Conservation (phyloP, 1,140 invertebrate genomes). For the Lepidostoma basale region DNA sequence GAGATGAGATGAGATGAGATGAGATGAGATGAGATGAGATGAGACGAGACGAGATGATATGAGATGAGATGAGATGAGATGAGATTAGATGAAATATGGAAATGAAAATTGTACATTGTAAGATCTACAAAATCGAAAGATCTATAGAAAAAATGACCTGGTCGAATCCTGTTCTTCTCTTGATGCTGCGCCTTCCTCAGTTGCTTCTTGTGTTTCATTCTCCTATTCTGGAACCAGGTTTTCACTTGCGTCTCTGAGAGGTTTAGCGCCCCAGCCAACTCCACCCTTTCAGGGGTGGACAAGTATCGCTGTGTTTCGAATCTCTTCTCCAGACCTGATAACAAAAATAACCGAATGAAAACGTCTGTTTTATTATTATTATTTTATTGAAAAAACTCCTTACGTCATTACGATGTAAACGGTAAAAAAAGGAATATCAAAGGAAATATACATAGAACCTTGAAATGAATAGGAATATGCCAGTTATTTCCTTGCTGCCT, state of each 20-base stretch:
- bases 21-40: not conserved
- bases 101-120: no score
- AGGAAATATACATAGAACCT: no score
- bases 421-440: no score
- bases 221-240: slow-evolving; percentile 96
- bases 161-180: slow-evolving; percentile 39
- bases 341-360: not conserved
- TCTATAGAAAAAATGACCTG: no score
- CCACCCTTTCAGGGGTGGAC: slow-evolving; percentile 94
- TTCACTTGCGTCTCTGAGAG: slow-evolving; percentile 98
- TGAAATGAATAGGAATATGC: no score
- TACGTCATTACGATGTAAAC: no score
- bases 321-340: slow-evolving; percentile 86
- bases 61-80: not conserved
- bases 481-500: no score
- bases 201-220: slow-evolving; percentile 98
- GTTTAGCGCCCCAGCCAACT: slow-evolving; percentile 88
- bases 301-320: slow-evolving; percentile 97
- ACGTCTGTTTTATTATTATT: no score
- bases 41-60: not conserved
- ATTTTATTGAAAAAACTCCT: no score
- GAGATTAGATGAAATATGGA: no score
- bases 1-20: not conserved
- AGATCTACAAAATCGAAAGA: no score
- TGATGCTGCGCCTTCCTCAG: slow-evolving; percentile 66